phyloP scores from a whole-genome alignment of 2,113 vertebrate species.

The Microtus montanus region DNA sequence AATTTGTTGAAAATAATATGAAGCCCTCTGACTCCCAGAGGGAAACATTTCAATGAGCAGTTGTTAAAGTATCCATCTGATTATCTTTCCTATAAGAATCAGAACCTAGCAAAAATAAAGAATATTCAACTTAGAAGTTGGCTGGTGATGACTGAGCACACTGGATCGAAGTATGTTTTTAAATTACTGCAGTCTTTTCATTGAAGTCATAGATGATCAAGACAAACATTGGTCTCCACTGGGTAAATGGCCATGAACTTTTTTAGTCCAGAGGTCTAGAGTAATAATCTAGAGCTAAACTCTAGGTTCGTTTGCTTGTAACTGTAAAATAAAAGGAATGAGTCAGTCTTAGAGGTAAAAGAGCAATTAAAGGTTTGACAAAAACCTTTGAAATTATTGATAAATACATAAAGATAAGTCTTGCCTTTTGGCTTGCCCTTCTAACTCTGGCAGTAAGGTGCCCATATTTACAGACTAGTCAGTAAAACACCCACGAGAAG shows the following conservation, averaged over 20 bases:
- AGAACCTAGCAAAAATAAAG: slow-evolving; percentile 36
- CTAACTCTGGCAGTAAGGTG: slow-evolving; percentile 14
- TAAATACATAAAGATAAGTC: neutral
- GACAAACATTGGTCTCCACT: neutral
- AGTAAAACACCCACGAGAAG: neutral
- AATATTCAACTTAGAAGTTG: neutral
- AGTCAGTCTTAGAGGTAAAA: neutral
- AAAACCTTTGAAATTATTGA: neutral
- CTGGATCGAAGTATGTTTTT: slow-evolving; percentile 3
- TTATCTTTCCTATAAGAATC: slow-evolving; percentile 8
- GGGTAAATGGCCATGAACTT: neutral
- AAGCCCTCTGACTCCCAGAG: slow-evolving; percentile 25
- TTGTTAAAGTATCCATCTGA: slow-evolving; percentile 26
- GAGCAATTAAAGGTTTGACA: neutral
- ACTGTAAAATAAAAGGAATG: neutral
- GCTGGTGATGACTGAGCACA: neutral
- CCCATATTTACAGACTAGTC: neutral
- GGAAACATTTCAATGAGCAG: slow-evolving; percentile 41
- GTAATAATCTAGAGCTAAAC: slow-evolving; percentile 46
- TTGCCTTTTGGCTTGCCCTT: slow-evolving; percentile 8
- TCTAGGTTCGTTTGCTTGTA: neutral
- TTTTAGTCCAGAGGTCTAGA: neutral
- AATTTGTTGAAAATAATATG: slow-evolving; percentile 27
- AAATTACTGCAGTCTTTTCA: slow-evolving; percentile 6
- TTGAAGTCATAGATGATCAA: slow-evolving; percentile 30